These are phyloP conservation scores for Drosophila putrida DNA, from an alignment of 2,888 invertebrate species.

Conservation along the genomic window DNA sequence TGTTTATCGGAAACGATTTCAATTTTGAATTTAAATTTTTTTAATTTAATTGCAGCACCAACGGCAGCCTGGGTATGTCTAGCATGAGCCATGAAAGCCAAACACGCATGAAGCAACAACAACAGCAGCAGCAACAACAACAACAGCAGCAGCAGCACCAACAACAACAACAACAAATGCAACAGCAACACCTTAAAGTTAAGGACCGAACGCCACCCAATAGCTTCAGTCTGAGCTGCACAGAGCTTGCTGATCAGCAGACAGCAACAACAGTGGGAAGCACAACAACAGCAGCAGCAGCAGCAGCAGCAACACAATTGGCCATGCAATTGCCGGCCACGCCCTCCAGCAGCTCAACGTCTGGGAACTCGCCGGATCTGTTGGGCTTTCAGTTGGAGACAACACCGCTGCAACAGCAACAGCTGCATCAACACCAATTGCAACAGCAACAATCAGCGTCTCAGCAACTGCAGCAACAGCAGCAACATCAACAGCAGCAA, in stretches of 20 bases:
- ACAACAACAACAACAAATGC: conserved; percentile 50
- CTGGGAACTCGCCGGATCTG: conserved; percentile 84
- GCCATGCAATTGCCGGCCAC: conserved; percentile 68
- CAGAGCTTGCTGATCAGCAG: conserved; percentile 61
- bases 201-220: conserved; percentile 51
- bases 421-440: conserved; percentile 44
- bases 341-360: conserved; percentile 77
- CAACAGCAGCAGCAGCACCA: conserved; percentile 69
- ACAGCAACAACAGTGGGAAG: conserved; percentile 39
- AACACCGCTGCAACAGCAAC: conserved; percentile 52
- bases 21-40: conserved; percentile 29
- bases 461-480: conserved; percentile 49
- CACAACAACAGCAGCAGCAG: conserved; percentile 27
- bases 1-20: conserved; percentile 52
- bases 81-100: conserved; percentile 85
- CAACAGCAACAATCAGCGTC: conserved; percentile 34
- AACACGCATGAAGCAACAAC: conserved; percentile 83
- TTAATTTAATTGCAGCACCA: conserved; percentile 58
- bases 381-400: conserved; percentile 70
- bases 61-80: conserved; percentile 77
- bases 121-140: conserved; percentile 66
- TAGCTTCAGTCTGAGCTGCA: conserved; percentile 53
- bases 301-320: conserved; percentile 47
- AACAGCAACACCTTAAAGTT: conserved; percentile 52
- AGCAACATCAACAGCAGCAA: conserved; percentile 36